Base-by-base conservation (phyloP, 2,113 vertebrate genomes). In the Amphiprion ocellaris region DNA sequence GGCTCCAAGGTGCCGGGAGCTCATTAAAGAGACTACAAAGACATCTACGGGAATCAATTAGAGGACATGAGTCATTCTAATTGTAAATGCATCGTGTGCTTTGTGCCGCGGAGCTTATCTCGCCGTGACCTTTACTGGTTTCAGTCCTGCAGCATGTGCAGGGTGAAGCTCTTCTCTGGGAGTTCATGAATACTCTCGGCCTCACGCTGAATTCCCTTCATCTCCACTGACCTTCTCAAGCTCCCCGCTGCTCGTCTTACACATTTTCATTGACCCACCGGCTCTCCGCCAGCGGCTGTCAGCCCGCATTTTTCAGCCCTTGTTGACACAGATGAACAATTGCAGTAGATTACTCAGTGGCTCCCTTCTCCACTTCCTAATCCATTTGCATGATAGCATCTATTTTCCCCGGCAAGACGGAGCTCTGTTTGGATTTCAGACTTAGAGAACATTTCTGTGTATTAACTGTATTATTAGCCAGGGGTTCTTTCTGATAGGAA, bases 221-320 rank as follows among this genome's bases (percentile, higher is more conserved):
- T 90, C 86, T 86, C 82, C 72, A 46, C 75, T 94, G 92, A 93
- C 92, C 92, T 93, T 93, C 89, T 91, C 80, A 30, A 88, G 85
- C 87, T 83, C 77, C 63, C 79, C 19, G 50, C 68, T 82, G 83
- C 80, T 86, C 68, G 4, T 84, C 87, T 86, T 87, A 82, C 88
- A 87, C 75, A 67, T 92, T 87, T 90, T 76, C 86, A 86, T 69
- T 92, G 85, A 90, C 90, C 86, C 75, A 59, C 76, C 23, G 67
- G 82, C 89, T 87, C 73, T 81, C 58, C 30, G 81, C 87, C 83
- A 81, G 84, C 26, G 37, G 78, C 90, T 92, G 93, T 94, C 94
- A 90, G 78, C 73, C 63, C 39, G 49, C 74, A 88, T 95, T 93
- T 90, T 87, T 91, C 90, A 90, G 86, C 77, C 50, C 46, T 24